A percentile compares a stretch with the other conserved stretches of the same genome.
These are phyloP conservation scores for Temnopleurus reevesii DNA, from an alignment of 53 echinoderm and acorn worm genomes.

Conservation along the genomic window DNA sequence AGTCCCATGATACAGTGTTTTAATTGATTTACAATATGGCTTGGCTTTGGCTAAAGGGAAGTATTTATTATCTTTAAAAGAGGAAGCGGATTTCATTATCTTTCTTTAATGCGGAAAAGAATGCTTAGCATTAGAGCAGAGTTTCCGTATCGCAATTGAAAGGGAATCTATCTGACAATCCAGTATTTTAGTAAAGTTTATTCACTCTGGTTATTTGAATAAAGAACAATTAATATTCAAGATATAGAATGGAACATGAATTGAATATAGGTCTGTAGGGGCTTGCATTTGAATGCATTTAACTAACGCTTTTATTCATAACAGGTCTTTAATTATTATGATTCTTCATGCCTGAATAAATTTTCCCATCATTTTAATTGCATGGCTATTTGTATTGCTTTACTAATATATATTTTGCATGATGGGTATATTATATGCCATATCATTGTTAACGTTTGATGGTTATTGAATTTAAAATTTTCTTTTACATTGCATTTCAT, in stretches of 20 bases:
- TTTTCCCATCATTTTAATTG: constrained; percentile 8
- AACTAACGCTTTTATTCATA: not conserved
- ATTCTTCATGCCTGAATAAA: not conserved
- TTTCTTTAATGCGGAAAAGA: not conserved
- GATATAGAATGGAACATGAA: not conserved
- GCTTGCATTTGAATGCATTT: not conserved
- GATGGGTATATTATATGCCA: too few relatives aligned
- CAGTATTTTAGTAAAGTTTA: not conserved
- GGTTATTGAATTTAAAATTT: too few relatives aligned
- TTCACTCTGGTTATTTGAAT: not conserved
- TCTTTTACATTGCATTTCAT: too few relatives aligned
- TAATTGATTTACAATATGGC: not conserved
- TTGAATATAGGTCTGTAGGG: not conserved
- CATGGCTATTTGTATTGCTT: constrained; percentile 30
- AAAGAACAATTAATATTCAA: not conserved
- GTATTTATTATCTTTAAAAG: constrained; percentile 25
- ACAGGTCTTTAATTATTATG: not conserved
- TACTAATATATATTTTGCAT: constrained; percentile 3
- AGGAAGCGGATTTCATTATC: not conserved
- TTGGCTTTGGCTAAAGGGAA: not conserved
- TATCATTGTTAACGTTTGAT: too few relatives aligned
- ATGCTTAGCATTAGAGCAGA: not conserved
- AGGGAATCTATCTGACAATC: not conserved
- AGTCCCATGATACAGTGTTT: not conserved
- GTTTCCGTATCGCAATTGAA: too few relatives aligned